Base-by-base conservation (phyloP, 2,888 invertebrate genomes). In the Hyles lineata region DNA sequence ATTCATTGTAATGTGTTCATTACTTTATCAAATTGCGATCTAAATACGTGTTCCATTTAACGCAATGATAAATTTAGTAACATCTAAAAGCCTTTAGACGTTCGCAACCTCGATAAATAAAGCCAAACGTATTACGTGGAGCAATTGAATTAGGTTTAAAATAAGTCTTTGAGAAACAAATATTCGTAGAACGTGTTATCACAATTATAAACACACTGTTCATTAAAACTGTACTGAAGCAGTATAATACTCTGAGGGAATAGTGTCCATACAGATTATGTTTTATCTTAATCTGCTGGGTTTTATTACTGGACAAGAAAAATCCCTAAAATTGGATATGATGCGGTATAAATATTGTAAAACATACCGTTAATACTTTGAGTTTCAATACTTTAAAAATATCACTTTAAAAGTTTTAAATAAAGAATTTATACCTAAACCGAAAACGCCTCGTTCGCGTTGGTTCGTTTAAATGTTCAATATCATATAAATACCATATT, bases 91-190 rank as follows among this genome's bases (percentile, higher is more conserved):
- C 23, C 43, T 67, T 63, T 50, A 50, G 67, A 67, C 23, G 50
- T 67, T 50, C 67, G 50, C n/a, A 67, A 50, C 50, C 8, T 50
- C 67, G 67, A 67, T 67, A 67, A 67, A 67, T 50, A 67, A 67
- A 50, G 43, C 50, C 23, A 50, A 67, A 67, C 67, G 67, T 23
- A 43, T 50, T 50, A 15, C 23, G 5, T 35, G 7, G 17, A 67
- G 67, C 17, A 25, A 67, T 67, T 67, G 50, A 67, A 67, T 50
- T 23, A 67, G 23, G 43, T 67, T 67, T 67, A 67, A 67, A 67
- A 43, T 67, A 67, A 43, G 11, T 17, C 17, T 19, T 29, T 67
- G 67, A 50, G 43, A 50, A 67, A 50, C 23, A 67, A 43, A 67
- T 67, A 17, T 50, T n/a, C 55, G 19, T 67, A 17, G 67, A 23